Percentiles rank a stretch among this genome's conserved stretches.
Conservation (phyloP, 1,140 invertebrate genomes). For the Chymomyza costata region DNA sequence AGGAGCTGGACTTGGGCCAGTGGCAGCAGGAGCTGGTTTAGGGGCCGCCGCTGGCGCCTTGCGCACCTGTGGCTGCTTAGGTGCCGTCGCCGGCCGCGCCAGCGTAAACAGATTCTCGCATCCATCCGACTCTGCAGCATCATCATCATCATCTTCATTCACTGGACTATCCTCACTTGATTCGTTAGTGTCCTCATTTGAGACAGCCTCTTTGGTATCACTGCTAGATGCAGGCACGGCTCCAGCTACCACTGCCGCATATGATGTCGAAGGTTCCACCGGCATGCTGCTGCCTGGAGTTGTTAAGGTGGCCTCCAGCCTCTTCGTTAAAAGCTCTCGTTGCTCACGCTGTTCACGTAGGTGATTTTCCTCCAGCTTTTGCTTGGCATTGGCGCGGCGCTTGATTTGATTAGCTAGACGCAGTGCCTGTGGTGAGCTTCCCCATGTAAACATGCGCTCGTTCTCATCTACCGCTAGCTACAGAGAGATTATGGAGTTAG, state of each 20-base stretch:
- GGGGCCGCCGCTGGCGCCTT: too few relatives aligned
- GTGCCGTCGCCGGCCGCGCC: slow-evolving; percentile 1
- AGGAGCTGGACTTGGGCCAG: not conserved
- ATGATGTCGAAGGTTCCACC: slow-evolving; percentile 52
- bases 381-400: slow-evolving; percentile 77
- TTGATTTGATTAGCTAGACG: slow-evolving; percentile 82
- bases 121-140: slow-evolving; percentile 46
- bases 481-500: slow-evolving; percentile 40
- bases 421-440: slow-evolving; percentile 85
- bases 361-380: slow-evolving; percentile 75
- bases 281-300: slow-evolving; percentile 22
- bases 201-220: slow-evolving; percentile 42
- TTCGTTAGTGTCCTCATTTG: slow-evolving; percentile 1
- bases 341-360: too few relatives aligned
- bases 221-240: slow-evolving; percentile 37
- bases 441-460: slow-evolving; percentile 86
- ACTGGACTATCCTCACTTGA: too few relatives aligned
- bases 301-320: slow-evolving; percentile 58
- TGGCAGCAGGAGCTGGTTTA: not conserved
- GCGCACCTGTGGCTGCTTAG: not conserved
- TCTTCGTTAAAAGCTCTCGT: slow-evolving; percentile 60
- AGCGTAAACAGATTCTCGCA: slow-evolving; percentile 39
- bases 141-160: slow-evolving; percentile 13
- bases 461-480: slow-evolving; percentile 83
- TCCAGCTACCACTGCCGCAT: slow-evolving; percentile 54